Evolutionary conservation across 2,797 vertebrate genomes (phyloP), one percentile per base, ranked within the genome.

Genomic region (Tragopan temminckii): DNA sequence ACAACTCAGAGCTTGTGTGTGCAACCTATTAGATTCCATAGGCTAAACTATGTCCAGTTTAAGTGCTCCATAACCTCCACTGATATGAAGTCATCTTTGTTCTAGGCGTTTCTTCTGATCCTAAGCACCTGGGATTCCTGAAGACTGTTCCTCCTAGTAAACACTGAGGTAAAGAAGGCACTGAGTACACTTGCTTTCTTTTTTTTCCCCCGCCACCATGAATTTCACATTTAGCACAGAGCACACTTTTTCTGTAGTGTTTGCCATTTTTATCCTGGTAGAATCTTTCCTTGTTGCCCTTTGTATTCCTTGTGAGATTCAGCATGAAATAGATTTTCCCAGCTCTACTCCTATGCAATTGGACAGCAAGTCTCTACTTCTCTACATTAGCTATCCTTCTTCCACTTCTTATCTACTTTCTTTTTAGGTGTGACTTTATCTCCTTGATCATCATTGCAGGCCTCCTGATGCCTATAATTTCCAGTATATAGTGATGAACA

Each of bases 1-100:
- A 75, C 89, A 95, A 68, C 74, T 93, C 62, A 90, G 80, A 36
- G 62, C 64, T 93, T 80, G 66, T 76, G 83, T 86, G 45, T 94
- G 67, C 89, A 91, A n/a, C 53, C 85, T 95, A 43, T 77, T 52
- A 85, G 66, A 66, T 13, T 11, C 5, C 6, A 1, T 10, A 29
- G 17, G 38, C 7, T 81, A 43, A 5, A 1, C 0, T 57, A 2
- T 40, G n/a, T 21, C 6, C 8, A 25, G 9, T 63, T 45, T 23
- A 57, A 69, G 25, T 62, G 21, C 21, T 80, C 7, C 3, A 6
- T 63, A 53, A 36, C 4, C 5, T 64, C 10, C 13, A 13, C 5
- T 7, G 35, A 24, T 7, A 11, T 8, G 2, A 33, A 13, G 14
- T 71, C 23, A 85, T 53, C 23, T 42, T 71, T 84, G 9, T 8